phyloP scores from a whole-genome alignment of 1,140 invertebrate species.

The Mactra quadrangularis region DNA sequence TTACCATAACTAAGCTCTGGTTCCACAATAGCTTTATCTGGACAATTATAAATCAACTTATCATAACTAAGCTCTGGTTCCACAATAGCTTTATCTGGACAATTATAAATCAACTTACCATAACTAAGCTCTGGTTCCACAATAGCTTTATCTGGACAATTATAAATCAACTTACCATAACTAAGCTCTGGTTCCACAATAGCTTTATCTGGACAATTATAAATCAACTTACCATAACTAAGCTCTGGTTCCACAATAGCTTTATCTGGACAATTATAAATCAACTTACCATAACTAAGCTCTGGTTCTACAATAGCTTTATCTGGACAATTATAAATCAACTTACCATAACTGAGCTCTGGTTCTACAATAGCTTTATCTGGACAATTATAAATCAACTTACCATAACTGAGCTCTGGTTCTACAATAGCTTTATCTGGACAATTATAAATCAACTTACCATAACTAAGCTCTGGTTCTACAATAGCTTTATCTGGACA shows the following conservation, averaged over 20 bases:
- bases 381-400: constrained; percentile 65
- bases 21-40: constrained; percentile 70
- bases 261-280: too few relatives aligned
- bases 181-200: neutral
- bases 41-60: too few relatives aligned
- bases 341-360: constrained; percentile 67
- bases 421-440: constrained; percentile 70
- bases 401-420: constrained; percentile 68
- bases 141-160: neutral
- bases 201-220: too few relatives aligned
- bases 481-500: constrained; percentile 72
- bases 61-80: too few relatives aligned
- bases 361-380: constrained; percentile 70
- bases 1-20: constrained; percentile 68
- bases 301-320: constrained; percentile 67
- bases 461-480: constrained; percentile 66
- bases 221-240: neutral
- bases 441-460: constrained; percentile 69
- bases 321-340: constrained; percentile 71
- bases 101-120: too few relatives aligned
- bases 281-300: constrained; percentile 67
- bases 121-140: too few relatives aligned
- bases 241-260: neutral
- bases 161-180: neutral
- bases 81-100: neutral